These are phyloP conservation scores for Sturnira hondurensis DNA, from an alignment of 2,113 vertebrate genomes.

Conservation along the genomic window DNA sequence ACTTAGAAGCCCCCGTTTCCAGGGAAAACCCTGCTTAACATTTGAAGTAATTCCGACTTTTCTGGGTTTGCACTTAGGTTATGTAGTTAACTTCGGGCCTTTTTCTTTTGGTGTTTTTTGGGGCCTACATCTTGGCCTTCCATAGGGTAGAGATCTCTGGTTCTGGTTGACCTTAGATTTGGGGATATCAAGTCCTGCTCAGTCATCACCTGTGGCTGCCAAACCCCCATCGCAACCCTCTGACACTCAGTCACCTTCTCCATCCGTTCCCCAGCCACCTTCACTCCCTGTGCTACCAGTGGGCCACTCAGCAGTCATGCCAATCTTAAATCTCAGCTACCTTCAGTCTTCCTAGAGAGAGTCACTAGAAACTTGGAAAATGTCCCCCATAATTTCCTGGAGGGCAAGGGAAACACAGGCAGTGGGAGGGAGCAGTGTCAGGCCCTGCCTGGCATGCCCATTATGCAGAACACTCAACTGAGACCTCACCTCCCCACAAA, in stretches of 20 bases:
- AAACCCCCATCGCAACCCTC: not conserved
- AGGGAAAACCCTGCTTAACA: not conserved
- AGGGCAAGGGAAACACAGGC: too few relatives aligned
- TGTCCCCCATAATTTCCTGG: not conserved
- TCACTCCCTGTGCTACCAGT: not conserved
- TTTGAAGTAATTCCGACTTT: not conserved
- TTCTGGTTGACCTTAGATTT: not conserved
- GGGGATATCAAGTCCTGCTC: not conserved
- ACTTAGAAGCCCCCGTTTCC: not conserved
- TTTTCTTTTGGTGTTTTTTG: not conserved
- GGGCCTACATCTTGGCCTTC: not conserved
- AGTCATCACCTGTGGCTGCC: not conserved
- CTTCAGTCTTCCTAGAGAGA: not conserved
- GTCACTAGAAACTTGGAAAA: not conserved
- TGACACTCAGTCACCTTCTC: not conserved
- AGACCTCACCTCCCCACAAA: not conserved
- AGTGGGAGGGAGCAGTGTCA: too few relatives aligned
- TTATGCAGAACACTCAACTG: too few relatives aligned
- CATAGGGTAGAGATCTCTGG: not conserved
- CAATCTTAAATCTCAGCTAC: not conserved
- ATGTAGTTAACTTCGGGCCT: not conserved
- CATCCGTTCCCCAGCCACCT: not conserved
- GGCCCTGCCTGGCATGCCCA: not conserved
- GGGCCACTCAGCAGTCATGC: not conserved
- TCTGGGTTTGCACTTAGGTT: not conserved